These are phyloP conservation scores for Hydrolagus affinis DNA, from an alignment of 2,113 vertebrate genomes.

Conservation along the genomic window DNA sequence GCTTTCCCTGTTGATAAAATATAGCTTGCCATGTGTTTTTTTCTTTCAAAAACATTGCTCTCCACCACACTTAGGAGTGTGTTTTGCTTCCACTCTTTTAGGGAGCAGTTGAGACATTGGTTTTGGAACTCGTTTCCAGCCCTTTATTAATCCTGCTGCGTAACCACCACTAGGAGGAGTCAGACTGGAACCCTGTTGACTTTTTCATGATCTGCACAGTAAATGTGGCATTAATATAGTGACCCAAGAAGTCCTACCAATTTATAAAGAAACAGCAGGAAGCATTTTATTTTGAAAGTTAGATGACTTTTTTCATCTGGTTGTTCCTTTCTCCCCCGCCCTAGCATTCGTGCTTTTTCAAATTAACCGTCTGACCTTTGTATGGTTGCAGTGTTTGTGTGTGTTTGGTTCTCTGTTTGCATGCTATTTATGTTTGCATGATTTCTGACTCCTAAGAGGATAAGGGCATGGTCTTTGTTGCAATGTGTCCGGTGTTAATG, in stretches of 20 bases:
- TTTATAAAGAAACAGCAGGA: not conserved
- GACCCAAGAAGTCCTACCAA: not conserved
- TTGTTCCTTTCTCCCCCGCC: not conserved
- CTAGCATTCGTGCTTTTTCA: not conserved
- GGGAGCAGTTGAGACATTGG: not conserved
- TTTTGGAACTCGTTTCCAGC: not conserved
- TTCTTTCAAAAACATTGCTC: too few species aligned
- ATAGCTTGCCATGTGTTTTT: too few species aligned
- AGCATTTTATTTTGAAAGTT: not conserved
- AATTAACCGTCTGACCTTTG: not conserved
- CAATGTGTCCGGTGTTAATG: slow-evolving; percentile 58
- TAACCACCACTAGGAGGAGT: not conserved
- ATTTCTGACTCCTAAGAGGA: slow-evolving; percentile 14
- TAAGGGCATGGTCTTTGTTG: slow-evolving; percentile 23
- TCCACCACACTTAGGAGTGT: not conserved
- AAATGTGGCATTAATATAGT: not conserved
- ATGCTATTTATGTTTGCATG: slow-evolving; percentile 53
- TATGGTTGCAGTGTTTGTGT: not conserved
- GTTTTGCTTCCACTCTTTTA: not conserved
- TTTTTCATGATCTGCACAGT: not conserved
- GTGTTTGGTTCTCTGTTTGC: slow-evolving; percentile 41
- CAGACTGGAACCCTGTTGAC: too few species aligned
- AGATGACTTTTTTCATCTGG: slow-evolving; percentile 7
- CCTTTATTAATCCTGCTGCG: not conserved
- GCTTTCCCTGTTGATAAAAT: too few species aligned